Evolutionary conservation across 2,888 invertebrate genomes (phyloP), one percentile per base, ranked within the genome.

Genomic region (Andricus curvator): DNA sequence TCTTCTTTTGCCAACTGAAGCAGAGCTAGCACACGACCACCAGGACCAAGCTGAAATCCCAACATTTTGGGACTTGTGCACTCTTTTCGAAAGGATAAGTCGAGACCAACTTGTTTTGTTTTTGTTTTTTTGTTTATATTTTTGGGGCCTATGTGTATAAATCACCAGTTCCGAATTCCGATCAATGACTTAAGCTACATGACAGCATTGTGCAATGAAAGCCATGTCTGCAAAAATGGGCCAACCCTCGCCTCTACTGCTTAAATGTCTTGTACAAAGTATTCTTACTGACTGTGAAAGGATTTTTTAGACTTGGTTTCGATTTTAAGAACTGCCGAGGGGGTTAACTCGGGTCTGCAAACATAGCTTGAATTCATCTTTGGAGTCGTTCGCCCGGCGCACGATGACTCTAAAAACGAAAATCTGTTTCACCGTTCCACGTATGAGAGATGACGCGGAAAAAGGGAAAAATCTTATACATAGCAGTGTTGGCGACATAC

Each of bases 401-500:
- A 74, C 37, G 74, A 74, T 60, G 56, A 74, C 56, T 56, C 74
- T 37, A n/a, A 60, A 56, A 51, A 51, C 0, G 25, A 56, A 15
- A 44, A 51, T 44, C 17, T 25, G 29, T 60, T 22, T 64, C 41
- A 44, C 41, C 41, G 66, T 66, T 37, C 37, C 37, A 20, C 29
- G 65, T 67, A 37, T 67, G 37, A 41, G 41, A 67, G n/a, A 29
- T 17, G 6, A 29, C 1, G 15, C 13, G 29, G 15, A 6, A 29
- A 70, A 20, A 33, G 51, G 13, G 20, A 9, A 37, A 9, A 56
- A 56, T 70, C 70, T 70, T 48, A 41, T 68, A 70, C 29, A n/a
- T 74, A 74, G 74, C 74, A 74, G 74, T 25, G 56, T 74, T 74
- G 33, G 51, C 48, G 74, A 74, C 74, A 15, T 74, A 74, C 51